phyloP scores from a whole-genome alignment of 2,888 invertebrate species.

The Glyphotaelius pellucidus region DNA sequence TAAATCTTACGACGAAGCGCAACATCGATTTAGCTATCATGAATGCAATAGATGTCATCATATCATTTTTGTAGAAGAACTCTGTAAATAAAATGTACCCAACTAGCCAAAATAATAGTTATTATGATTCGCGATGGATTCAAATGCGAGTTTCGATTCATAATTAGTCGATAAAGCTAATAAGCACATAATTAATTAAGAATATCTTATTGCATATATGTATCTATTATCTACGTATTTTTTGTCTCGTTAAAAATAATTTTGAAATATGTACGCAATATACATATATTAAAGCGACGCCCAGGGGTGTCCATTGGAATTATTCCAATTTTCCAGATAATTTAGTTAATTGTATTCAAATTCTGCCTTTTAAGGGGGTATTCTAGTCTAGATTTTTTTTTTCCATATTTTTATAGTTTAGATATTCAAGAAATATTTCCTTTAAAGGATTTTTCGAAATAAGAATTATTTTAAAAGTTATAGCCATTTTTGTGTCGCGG shows the following conservation, averaged over 20 bases:
- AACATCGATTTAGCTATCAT: not conserved
- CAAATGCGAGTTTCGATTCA: not conserved
- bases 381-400: too few relatives aligned
- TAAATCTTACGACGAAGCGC: not conserved
- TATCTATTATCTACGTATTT: not conserved
- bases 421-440: too few relatives aligned
- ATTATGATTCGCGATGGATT: not conserved
- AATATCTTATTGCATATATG: not conserved
- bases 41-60: conserved; percentile 6
- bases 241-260: not conserved
- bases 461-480: too few relatives aligned
- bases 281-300: not conserved
- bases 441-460: too few relatives aligned
- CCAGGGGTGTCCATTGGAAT: not conserved
- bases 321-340: not conserved
- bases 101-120: not conserved
- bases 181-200: not conserved
- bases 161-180: not conserved
- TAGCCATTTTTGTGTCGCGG: too few relatives aligned
- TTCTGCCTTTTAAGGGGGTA: not conserved
- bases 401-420: too few relatives aligned
- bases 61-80: not conserved
- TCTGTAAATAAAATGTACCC: not conserved
- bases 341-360: not conserved
- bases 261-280: not conserved